Conservation (phyloP, 2,113 vertebrate genomes). For the Corythornis cristatus region DNA sequence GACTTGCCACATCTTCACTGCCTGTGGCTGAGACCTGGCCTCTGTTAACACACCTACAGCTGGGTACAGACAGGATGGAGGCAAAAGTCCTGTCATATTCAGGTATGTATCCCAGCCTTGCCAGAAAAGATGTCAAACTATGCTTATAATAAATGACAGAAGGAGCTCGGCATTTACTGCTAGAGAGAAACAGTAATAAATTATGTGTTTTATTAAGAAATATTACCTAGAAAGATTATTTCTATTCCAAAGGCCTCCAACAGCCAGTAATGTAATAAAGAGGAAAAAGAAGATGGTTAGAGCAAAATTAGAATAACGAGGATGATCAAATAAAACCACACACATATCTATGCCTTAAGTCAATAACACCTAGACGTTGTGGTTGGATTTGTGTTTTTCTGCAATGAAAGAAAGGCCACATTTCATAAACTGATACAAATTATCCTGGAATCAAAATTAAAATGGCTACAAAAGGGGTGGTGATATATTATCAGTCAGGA, state of each 20-base stretch:
- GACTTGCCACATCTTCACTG: neutral
- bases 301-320: slow-evolving; percentile 57
- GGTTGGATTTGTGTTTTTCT: neutral
- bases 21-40: neutral
- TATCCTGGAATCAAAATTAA: slow-evolving; percentile 51
- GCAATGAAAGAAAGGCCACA: slow-evolving; percentile 26
- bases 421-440: slow-evolving; percentile 51
- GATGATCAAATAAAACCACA: slow-evolving; percentile 37
- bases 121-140: neutral
- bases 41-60: neutral
- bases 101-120: neutral
- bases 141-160: neutral
- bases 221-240: slow-evolving; percentile 51
- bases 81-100: neutral
- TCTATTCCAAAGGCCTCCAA: slow-evolving; percentile 45
- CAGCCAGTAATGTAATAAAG: slow-evolving; percentile 55
- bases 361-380: neutral
- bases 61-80: neutral
- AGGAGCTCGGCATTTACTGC: slow-evolving; percentile 23
- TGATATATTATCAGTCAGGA: slow-evolving; percentile 48
- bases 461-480: slow-evolving; percentile 17
- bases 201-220: slow-evolving; percentile 74
- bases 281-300: neutral
- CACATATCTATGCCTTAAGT: neutral
- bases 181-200: slow-evolving; percentile 67